phyloP scores from a whole-genome alignment of 2,797 vertebrate genomes.

The Sparidentex hasta region DNA sequence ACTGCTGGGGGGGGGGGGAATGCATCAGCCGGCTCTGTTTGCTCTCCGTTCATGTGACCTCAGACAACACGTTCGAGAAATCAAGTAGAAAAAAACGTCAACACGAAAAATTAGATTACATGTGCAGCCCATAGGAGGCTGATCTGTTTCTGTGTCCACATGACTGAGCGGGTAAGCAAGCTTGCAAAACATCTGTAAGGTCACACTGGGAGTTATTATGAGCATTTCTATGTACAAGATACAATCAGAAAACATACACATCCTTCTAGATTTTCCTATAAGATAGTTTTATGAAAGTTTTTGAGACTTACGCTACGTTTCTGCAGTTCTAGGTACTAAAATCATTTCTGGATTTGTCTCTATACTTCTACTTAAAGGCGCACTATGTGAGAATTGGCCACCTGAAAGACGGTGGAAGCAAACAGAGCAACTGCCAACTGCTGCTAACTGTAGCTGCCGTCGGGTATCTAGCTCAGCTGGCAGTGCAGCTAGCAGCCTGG shows the following conservation, averaged over 20 bases:
- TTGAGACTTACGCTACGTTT: not conserved
- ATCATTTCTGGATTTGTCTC: too few relatives aligned
- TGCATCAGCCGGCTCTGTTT: not conserved
- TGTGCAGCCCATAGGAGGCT: not conserved
- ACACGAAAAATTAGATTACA: not conserved
- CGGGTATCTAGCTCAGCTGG: too few relatives aligned
- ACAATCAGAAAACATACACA: not conserved
- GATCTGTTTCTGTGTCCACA: not conserved
- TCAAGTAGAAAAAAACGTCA: not conserved
- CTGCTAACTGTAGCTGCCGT: too few relatives aligned
- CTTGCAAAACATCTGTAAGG: not conserved
- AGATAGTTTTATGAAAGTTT: not conserved
- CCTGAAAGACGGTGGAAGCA: too few relatives aligned
- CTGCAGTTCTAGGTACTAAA: not conserved
- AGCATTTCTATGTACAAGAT: not conserved
- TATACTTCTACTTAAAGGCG: too few relatives aligned
- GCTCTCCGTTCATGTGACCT: slow-evolving; percentile 3
- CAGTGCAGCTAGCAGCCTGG: too few relatives aligned
- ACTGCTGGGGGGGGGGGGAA: not conserved
- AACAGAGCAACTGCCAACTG: too few relatives aligned
- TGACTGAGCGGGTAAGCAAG: not conserved
- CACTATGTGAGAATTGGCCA: too few relatives aligned
- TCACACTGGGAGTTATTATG: not conserved
- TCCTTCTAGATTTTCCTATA: too few relatives aligned
- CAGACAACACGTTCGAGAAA: not conserved